Evolutionary conservation across 1,140 invertebrate species (phyloP), one percentile per base, ranked within the genome.

Genomic region (Heliconius hermathena): DNA sequence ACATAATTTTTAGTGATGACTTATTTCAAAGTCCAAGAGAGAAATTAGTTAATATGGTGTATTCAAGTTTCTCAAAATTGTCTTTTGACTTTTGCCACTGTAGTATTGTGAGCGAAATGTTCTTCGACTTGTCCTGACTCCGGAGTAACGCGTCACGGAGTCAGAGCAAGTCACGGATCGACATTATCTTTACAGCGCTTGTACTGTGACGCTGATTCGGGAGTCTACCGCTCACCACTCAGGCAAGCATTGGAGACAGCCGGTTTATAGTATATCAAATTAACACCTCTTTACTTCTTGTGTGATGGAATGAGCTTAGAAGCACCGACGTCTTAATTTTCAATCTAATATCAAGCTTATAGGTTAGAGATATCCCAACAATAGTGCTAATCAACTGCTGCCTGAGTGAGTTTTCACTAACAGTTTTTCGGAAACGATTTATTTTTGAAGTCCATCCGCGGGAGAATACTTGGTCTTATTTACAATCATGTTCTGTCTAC

Each of bases 161-260:
- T 93, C 90, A 93, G 91, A 90, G 90, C 91, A 89, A 86, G 87
- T 91, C 89, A 85, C 87, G 88, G 93, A 92, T 87, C 85, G 88
- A 88, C 90, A 86, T 93, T 94, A 91, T 97, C 96, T 95, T 97
- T 97, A 93, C 96, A 97, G 96, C 96, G 96, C 96, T 96, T 96
- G 95, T 96, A 96, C 95, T 96, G 95, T 94, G 95, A 96, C 94
- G 95, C 95, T 95, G 96, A 96, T 94, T 95, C 95, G 94, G 95
- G 95, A 95, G 96, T 95, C 94, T 96, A 96, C 96, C 96, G 96
- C 95, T 96, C 96, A 94, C 96, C 96, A 95, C 95, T 97, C 95
- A 97, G 96, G 96, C 96, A 97, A 97, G 96, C 96, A 95, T 95
- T 95, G 94, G 94, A 95, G 93, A 92, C 92, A 88, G 93, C 91